Base-by-base conservation (phyloP, 2,113 vertebrate species). In the Halcyon senegalensis region DNA sequence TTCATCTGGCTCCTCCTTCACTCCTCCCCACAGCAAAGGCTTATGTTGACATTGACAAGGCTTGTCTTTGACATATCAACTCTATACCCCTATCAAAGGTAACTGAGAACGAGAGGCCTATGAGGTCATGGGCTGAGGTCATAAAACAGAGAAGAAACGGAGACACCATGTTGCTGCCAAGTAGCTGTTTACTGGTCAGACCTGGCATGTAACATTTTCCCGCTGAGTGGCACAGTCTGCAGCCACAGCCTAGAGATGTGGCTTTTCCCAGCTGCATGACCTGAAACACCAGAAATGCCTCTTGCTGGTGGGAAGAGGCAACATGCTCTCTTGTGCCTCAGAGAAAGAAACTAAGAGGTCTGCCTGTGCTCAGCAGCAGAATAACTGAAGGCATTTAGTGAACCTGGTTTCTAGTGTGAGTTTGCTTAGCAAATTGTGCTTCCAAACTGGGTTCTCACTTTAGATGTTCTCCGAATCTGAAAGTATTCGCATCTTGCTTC, bases 81-180 rank as follows among this genome's bases (percentile, higher is more conserved):
- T 33, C 6, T 0, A 46, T 35, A 30, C 5, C 21, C 9, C 16
- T 43, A 1, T 19, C 20, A 16, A 53, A 15, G 27, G 31, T 17
- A 48, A 19, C 27, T 23, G 30, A 33, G 50, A 87, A 77, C 35
- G 15, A 81, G 12, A 58, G 2, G 37, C 27, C 41, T 69, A 4
- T 43, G 27, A 43, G 15, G 16, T 46, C 28, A 7, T 18, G 20
- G 37, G 5, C 31, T 62, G 35, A 74, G 30, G 56, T 35, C 8
- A 17, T 13, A 24, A 82, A 44, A 81, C 7, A 27, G 19, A 50
- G 30, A n/a, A 58, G 35, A 89, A 89, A 31, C 27, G 66, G 33
- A 33, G 11, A 14, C 10, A n/a, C 4, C 0, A 0, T 19, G 9
- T 24, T 53, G 35, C 55, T 89, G 60, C 23, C 7, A 37, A 50